Evolutionary conservation across 2,888 invertebrate species (phyloP).

Genomic region (Amorpha juglandis): DNA sequence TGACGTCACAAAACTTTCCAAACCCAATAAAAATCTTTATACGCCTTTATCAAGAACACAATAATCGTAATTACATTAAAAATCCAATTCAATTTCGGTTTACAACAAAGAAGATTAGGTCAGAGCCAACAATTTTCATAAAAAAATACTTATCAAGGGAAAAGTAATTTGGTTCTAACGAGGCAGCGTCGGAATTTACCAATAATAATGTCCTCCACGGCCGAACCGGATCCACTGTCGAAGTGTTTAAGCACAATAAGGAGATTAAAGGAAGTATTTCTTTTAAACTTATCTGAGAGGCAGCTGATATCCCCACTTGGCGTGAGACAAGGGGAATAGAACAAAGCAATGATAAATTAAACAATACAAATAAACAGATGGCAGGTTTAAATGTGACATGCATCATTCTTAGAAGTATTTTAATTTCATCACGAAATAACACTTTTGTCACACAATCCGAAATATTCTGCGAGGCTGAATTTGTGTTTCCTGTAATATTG

Average conservation of each 20-base stretch:
- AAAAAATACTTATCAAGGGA: constrained; percentile 47
- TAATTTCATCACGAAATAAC: not conserved
- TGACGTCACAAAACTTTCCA: not conserved
- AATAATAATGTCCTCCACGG: constrained; percentile 52
- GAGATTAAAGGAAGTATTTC: constrained; percentile 61
- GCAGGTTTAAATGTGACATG: constrained; percentile 58
- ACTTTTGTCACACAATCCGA: not conserved
- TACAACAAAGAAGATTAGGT: constrained; percentile 39
- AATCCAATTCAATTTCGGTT: constrained; percentile 46
- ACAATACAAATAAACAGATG: constrained; percentile 62
- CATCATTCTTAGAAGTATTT: constrained; percentile 39
- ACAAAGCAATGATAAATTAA: constrained; percentile 67
- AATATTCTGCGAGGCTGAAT: not conserved
- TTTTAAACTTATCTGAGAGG: constrained; percentile 60
- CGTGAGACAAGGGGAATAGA: constrained; percentile 55
- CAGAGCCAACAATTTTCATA: constrained; percentile 43
- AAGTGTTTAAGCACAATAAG: constrained; percentile 59
- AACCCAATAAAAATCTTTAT: not conserved
- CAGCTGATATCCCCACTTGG: constrained; percentile 49
- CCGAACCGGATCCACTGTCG: constrained; percentile 45
- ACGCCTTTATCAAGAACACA: not conserved
- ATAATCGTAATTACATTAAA: constrained; percentile 44
- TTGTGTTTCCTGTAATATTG: not conserved
- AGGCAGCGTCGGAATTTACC: constrained; percentile 38
- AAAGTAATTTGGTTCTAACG: constrained; percentile 49